Evolutionary conservation across 2,797 vertebrate genomes (phyloP).

Genomic region (Poeciliopsis infans): DNA sequence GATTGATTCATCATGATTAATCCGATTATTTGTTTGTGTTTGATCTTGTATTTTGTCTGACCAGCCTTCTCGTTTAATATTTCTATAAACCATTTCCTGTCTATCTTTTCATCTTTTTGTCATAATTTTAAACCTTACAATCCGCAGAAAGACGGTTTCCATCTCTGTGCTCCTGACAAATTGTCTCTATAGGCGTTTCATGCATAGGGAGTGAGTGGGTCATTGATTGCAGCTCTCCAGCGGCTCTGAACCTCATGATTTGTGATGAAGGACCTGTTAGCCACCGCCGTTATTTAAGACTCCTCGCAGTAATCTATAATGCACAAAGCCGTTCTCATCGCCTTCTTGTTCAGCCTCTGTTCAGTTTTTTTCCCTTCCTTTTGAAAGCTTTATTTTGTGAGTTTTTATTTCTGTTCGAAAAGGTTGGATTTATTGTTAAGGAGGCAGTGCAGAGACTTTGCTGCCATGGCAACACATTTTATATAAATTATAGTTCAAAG

Average conservation of each 20-base stretch:
- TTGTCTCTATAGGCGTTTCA: conserved; percentile 5
- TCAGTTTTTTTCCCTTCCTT: conserved; percentile 19
- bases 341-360: conserved; percentile 39
- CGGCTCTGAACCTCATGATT: conserved; percentile 34
- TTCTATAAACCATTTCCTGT: background rate
- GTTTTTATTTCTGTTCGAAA: conserved; percentile 38
- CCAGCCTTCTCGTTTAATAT: background rate
- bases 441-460: conserved; percentile 42
- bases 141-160: background rate
- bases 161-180: background rate
- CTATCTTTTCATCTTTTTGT: background rate
- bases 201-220: conserved; percentile 38
- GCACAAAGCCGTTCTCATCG: conserved; percentile 51
- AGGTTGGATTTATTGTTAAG: conserved; percentile 38
- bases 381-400: conserved; percentile 34
- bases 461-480: conserved; percentile 70
- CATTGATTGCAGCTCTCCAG: conserved; percentile 49
- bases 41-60: conserved; percentile 22
- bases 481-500: conserved; percentile 62
- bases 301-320: conserved; percentile 58
- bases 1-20: no score
- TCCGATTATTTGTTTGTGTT: background rate
- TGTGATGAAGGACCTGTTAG: conserved; percentile 43
- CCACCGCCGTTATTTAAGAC: conserved; percentile 55
- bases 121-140: background rate